Evolutionary conservation across 2,888 invertebrate genomes (phyloP), one percentile per base, ranked within the genome.

Genomic region (Melanophora roralis): DNA sequence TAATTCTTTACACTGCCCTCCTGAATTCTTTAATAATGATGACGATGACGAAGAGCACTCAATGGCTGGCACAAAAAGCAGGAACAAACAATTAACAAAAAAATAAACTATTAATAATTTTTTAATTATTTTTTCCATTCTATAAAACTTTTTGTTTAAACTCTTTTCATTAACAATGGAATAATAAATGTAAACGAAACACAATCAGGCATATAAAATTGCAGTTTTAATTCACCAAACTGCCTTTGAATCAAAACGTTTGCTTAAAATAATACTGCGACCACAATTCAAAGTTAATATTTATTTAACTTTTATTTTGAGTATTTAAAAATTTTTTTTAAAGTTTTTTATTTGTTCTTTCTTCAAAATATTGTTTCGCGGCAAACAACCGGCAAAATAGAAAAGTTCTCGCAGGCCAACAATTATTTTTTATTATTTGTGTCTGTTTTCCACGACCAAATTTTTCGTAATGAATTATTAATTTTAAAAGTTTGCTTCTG

Each of bases 1-100:
- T 81, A 87, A 83, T 81, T 86, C 86, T 78, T 87, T 86, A 83
- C 86, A 86, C 43, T 64, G 65, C 36, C 7, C 55, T 71, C 43
- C 82, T 74, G 64, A 23, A 40, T 49, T 64, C 45, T 23, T 23
- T n/a, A 49, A 34, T 47, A 67, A 21, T 12, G 45, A n/a, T 65
- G 49, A 7, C 21, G 67, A 57, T 21, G 51, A 21, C 36, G 57
- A 19, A 11, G 69, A 67, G 68, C 67, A 40, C 55, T 65, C 65
- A 34, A 62, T 21, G 40, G 32, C 11, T 21, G 76, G 72, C 38
- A 64, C 38, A 9, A 53, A 40, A n/a, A 76, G 38, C 16, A 72
- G 14, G 38, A 72, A 19, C n/a, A 51, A 53, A 21, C 23, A 49
- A 27, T 64, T 80, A 67, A 68, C 51, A 45, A 77, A 64, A 64